phyloP scores from a whole-genome alignment of 1,140 invertebrate species.

The Philotrypesis tridentata region DNA sequence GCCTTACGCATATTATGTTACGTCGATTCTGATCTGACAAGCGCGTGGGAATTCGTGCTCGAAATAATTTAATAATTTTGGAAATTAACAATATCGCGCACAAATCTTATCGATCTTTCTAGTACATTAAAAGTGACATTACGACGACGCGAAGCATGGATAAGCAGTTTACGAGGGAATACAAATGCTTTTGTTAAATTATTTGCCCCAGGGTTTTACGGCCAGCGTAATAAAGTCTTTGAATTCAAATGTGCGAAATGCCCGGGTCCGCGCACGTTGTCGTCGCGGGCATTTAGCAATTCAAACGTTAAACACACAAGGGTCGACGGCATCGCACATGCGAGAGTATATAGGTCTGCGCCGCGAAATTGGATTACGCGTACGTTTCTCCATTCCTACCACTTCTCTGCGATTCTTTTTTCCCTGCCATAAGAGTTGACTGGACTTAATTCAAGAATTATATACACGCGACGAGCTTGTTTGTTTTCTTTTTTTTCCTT shows the following conservation, averaged over 20 bases:
- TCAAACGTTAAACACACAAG: conserved; percentile 16
- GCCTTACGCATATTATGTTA: too few species aligned
- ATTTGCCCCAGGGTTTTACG: neutral
- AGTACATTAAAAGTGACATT: neutral
- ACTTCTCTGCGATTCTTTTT: neutral
- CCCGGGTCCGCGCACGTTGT: neutral
- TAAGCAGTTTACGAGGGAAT: neutral
- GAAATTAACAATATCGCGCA: too few species aligned
- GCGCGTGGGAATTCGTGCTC: too few species aligned
- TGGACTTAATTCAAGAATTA: neutral
- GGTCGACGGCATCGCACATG: neutral
- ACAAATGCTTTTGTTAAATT: neutral
- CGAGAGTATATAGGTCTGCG: neutral
- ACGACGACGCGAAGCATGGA: neutral
- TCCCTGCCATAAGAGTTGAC: neutral
- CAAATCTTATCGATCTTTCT: too few species aligned
- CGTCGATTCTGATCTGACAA: too few species aligned
- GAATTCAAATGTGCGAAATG: conserved; percentile 13
- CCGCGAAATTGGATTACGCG: conserved; percentile 15
- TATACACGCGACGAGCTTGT: neutral
- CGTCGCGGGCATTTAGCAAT: neutral
- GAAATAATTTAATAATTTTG: too few species aligned
- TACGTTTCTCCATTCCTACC: neutral
- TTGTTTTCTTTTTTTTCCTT: neutral
- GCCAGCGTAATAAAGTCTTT: neutral